phyloP scores from a whole-genome alignment of 2,113 vertebrate species.

The Riparia riparia region DNA sequence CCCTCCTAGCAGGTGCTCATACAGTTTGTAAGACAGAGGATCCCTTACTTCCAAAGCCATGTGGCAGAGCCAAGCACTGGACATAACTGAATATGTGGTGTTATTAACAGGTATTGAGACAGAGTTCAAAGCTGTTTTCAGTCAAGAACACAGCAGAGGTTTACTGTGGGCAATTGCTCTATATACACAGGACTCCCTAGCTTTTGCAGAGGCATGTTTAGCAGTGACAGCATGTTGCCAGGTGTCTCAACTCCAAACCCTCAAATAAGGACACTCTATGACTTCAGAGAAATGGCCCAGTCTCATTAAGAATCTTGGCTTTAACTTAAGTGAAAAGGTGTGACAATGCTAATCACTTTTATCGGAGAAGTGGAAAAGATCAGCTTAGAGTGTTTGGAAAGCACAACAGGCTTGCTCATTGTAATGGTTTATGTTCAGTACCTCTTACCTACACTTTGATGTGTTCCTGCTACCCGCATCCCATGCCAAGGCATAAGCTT shows the following conservation, averaged over 20 bases:
- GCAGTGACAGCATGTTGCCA: fast-evolving
- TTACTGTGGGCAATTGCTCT: background rate
- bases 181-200: background rate
- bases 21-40: background rate
- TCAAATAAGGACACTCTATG: background rate
- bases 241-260: background rate
- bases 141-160: background rate
- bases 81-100: background rate
- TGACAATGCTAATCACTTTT: background rate
- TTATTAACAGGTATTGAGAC: background rate
- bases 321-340: background rate
- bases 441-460: fast-evolving
- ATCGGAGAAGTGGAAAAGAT: background rate
- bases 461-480: background rate
- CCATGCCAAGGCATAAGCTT: background rate
- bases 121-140: background rate
- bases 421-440: background rate
- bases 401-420: background rate
- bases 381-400: background rate
- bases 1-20: background rate
- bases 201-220: background rate
- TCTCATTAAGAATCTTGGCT: background rate
- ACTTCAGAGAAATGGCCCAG: background rate
- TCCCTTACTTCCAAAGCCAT: background rate
- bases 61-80: background rate